A percentile compares a stretch with the other conserved stretches of the same genome.
Evolutionary conservation across 64 coral and sea anemone genomes (phyloP).

Genomic region (Pocillopora verrucosa): DNA sequence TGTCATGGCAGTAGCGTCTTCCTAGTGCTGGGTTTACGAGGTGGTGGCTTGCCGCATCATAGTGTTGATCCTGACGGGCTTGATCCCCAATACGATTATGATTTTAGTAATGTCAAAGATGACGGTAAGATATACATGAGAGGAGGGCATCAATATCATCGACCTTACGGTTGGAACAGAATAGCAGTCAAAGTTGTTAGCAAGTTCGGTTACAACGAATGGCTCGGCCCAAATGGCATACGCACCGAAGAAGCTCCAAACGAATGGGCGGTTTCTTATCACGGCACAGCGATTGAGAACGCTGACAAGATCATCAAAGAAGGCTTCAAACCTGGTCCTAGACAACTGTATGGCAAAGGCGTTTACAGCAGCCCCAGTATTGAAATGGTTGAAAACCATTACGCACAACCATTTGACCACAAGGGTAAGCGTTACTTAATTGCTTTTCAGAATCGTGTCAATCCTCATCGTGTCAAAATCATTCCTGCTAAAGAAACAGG

Average conservation of each 20-base stretch:
- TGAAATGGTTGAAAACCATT: conserved; percentile 50
- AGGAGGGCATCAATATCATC: conserved; percentile 48
- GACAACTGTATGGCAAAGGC: conserved; percentile 30
- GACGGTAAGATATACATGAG: conserved; percentile 61
- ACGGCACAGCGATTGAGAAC: conserved; percentile 38
- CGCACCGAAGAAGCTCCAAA: conserved; percentile 13
- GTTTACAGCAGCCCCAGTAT: conserved; percentile 66
- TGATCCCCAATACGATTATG: conserved; percentile 59
- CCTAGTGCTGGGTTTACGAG: conserved; percentile 16
- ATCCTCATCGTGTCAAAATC: conserved; percentile 49
- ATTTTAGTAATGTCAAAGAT: conserved; percentile 54
- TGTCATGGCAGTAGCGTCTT: not conserved
- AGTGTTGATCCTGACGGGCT: conserved; percentile 36
- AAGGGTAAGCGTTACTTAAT: conserved; percentile 64
- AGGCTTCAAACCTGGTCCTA: conserved; percentile 27
- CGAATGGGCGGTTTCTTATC: conserved; percentile 76
- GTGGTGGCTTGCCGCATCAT: not conserved
- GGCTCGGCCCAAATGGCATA: conserved; percentile 63
- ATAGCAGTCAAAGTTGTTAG: conserved; percentile 60
- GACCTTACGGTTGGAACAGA: conserved; percentile 78
- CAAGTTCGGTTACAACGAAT: conserved; percentile 30
- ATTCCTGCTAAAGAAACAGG: conserved; percentile 45
- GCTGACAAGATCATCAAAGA: conserved; percentile 33
- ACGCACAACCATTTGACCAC: conserved; percentile 51
- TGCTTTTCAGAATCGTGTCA: conserved; percentile 76